Conservation (phyloP, 1,140 invertebrate genomes). For the Plectrocnemia conspersa region DNA sequence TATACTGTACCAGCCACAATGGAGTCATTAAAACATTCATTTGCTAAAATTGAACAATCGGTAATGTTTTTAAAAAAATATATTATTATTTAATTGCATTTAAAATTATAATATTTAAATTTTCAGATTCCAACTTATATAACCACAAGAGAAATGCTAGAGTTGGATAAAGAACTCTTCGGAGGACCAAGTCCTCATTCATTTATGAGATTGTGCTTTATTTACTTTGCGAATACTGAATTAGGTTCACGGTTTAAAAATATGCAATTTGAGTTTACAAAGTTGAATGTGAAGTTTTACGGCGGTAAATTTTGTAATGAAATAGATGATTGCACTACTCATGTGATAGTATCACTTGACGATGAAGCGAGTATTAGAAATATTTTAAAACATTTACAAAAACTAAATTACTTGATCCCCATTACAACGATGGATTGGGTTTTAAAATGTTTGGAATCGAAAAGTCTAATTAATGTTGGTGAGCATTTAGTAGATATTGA, state of each 20-base stretch:
- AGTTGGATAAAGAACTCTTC: slow-evolving; percentile 26
- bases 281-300: slow-evolving; percentile 22
- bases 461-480: slow-evolving; percentile 7
- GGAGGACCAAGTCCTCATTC: slow-evolving; percentile 25
- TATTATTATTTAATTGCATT: slow-evolving; percentile 1
- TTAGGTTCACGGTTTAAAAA: neutral
- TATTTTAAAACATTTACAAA: slow-evolving; percentile 1
- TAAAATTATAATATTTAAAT: neutral
- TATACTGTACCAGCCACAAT: slow-evolving; percentile 39
- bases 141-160: slow-evolving; percentile 21
- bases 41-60: slow-evolving; percentile 18
- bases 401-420: slow-evolving; percentile 9
- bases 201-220: slow-evolving; percentile 25
- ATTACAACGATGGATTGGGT: slow-evolving; percentile 25
- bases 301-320: slow-evolving; percentile 12
- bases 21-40: slow-evolving; percentile 35
- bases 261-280: slow-evolving; percentile 10
- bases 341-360: slow-evolving; percentile 6
- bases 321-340: slow-evolving; percentile 16
- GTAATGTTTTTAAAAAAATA: slow-evolving; percentile 15
- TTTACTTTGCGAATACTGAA: slow-evolving; percentile 8
- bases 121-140: neutral
- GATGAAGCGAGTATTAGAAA: slow-evolving; percentile 1
- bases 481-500: slow-evolving; percentile 10
- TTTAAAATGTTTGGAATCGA: slow-evolving; percentile 19